A percentile compares a stretch with the other conserved stretches of the same genome.
These are phyloP conservation scores for Tamias sibiricus DNA, from an alignment of 2,113 vertebrate genomes.

Conservation along the genomic window DNA sequence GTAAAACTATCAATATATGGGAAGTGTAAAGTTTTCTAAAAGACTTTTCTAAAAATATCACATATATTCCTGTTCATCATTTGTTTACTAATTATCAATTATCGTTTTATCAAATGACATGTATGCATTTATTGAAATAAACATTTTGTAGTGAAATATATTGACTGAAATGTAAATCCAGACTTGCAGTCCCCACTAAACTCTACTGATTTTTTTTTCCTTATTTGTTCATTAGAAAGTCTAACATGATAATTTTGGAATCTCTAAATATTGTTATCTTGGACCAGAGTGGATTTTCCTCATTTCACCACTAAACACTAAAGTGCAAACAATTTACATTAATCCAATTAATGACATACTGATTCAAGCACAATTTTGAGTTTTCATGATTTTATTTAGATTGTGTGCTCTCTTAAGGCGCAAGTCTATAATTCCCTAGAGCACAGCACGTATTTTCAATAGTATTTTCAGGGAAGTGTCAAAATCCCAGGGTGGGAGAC, in stretches of 20 bases:
- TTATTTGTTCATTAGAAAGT: conserved; percentile 13
- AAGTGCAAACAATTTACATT: not conserved
- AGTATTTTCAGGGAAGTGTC: not conserved
- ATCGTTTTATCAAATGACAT: not conserved
- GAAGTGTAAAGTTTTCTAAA: not conserved
- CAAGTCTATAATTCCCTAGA: not conserved
- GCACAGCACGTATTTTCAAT: not conserved
- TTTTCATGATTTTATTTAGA: not conserved
- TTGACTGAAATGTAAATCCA: not conserved
- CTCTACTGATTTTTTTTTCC: not conserved
- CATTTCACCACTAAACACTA: not conserved
- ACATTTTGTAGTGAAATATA: not conserved
- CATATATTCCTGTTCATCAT: not conserved
- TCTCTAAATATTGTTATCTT: not conserved
- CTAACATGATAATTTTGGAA: not conserved
- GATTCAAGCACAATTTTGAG: not conserved
- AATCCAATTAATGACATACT: not conserved
- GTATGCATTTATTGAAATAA: not conserved
- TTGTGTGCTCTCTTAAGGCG: not conserved
- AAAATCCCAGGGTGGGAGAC: not conserved
- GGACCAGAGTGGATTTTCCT: not conserved
- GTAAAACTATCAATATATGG: not conserved
- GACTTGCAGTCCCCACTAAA: not conserved
- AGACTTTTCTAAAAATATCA: not conserved
- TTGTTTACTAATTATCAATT: not conserved